Conservation (phyloP, 1,140 invertebrate genomes). For the Temnothorax nylanderi region DNA sequence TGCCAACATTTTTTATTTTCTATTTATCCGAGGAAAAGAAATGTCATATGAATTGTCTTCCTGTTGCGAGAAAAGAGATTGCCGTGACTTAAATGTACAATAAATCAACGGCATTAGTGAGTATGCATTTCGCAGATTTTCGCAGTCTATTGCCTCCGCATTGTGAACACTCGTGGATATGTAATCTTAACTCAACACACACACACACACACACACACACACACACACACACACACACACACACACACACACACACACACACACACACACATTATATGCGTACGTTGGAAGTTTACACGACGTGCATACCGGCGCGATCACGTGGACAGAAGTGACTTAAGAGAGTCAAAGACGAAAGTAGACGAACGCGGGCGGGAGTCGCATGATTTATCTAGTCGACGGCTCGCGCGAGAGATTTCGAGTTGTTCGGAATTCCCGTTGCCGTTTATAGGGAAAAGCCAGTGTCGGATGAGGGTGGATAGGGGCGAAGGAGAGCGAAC, state of each 20-base stretch:
- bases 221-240: too few relatives aligned
- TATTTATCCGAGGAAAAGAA: background rate
- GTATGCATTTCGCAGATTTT: constrained; percentile 61
- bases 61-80: constrained; percentile 23
- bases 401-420: background rate
- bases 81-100: constrained; percentile 65
- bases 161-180: background rate
- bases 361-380: background rate
- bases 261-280: too few relatives aligned
- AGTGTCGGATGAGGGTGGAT: background rate
- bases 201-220: background rate
- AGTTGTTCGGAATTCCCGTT: constrained; percentile 56
- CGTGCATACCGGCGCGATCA: constrained; percentile 42
- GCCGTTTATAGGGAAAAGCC: background rate
- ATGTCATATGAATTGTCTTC: background rate
- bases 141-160: constrained; percentile 41
- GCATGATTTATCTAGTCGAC: constrained; percentile 63
- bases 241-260: too few relatives aligned
- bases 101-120: constrained; percentile 69
- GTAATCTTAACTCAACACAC: background rate
- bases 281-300: background rate
- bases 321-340: constrained; percentile 56
- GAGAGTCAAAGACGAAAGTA: constrained; percentile 34
- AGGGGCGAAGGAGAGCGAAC: background rate
- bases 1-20: constrained; percentile 2